Evolutionary conservation across 2,888 invertebrate genomes (phyloP), one percentile per base, ranked within the genome.

Genomic region (Rhorus exstirpatorius): DNA sequence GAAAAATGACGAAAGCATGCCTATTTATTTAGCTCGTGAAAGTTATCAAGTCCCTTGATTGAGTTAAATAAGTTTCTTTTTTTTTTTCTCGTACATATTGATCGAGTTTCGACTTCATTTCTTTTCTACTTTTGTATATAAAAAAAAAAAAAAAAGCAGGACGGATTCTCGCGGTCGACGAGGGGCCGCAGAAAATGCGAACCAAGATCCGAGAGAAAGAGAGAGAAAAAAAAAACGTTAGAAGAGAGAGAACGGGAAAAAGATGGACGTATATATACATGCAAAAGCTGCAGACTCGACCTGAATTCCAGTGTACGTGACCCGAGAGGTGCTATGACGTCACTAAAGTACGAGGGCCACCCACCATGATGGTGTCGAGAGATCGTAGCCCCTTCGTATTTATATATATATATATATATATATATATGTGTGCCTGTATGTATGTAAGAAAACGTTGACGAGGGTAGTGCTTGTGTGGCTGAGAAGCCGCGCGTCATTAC

Each of bases 251-350:
- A 17, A 6, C 4, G 46, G 8, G 14, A 14, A 31, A 8, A 31
- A 65, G 24, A 65, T 4, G 17, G 26, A 49, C 4, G 24, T 12
- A 44, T 21, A 44, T 12, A 21, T 41, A n/a, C n/a, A 44, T 24
- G 44, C 8, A 41, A 70, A 76, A 44, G 67, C 70, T 72, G 72
- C 74, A 83, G 87, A 87, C 86, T 79, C 87, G 88, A 88, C 88
- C 88, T 89, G 88, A 87, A 88, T 89, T 88, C 88, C 88, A 86
- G 84, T 68, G 68, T 86, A 87, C 88, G 86, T 88, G 88, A 89
- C 88, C 87, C 84, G 83, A 86, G 86, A 84, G 79, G 83, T 80
- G 79, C 44, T 67, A 74, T 89, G 89, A 89, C 89, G 89, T 89
- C 89, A 89, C 85, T 86, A 79, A 81, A 71, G 53, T 70, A 81